Conservation (phyloP, 1,140 invertebrate genomes). For the Drosophila repletoides region DNA sequence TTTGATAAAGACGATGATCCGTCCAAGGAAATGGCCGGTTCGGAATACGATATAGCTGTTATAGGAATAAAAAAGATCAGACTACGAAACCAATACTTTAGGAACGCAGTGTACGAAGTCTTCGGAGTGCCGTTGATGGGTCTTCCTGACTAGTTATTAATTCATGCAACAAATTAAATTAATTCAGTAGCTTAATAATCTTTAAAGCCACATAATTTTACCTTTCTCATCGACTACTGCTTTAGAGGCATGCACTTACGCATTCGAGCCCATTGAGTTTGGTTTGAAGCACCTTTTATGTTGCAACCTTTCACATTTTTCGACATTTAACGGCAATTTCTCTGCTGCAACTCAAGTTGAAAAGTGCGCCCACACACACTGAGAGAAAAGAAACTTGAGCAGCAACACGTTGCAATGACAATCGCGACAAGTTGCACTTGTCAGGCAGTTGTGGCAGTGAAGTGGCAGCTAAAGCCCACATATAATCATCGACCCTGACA, state of each 20-base stretch:
- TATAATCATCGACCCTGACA: conserved; percentile 32
- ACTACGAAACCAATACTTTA: no score
- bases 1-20: no score
- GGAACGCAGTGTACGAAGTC: no score
- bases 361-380: conserved; percentile 21
- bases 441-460: conserved; percentile 63
- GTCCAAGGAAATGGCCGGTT: no score
- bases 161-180: not conserved
- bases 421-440: conserved; percentile 60
- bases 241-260: not conserved
- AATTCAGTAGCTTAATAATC: conserved; percentile 1
- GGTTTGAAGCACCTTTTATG: conserved; percentile 2
- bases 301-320: conserved; percentile 51
- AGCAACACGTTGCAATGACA: conserved; percentile 43
- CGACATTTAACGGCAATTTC: conserved; percentile 23
- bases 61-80: no score
- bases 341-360: not conserved
- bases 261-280: not conserved
- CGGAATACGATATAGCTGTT: no score
- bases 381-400: conserved; percentile 3
- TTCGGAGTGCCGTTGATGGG: no score
- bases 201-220: not conserved
- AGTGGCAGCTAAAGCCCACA: conserved; percentile 25
- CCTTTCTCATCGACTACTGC: not conserved
- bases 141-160: no score